These are phyloP conservation scores for Pseudomyrmex sp. DNA, from an alignment of 1,140 invertebrate species.

Conservation along the genomic window DNA sequence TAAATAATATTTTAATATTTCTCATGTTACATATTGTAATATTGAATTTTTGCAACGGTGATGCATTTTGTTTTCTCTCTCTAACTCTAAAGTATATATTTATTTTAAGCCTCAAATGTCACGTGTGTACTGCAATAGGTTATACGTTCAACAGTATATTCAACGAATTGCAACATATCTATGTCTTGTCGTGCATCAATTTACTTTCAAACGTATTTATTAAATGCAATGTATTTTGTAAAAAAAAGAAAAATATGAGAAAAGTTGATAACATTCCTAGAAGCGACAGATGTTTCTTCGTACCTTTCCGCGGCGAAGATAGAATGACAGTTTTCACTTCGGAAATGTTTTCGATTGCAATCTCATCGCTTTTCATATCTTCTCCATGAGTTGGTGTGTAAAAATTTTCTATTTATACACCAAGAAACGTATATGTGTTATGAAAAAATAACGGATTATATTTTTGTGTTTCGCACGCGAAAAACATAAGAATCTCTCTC, in stretches of 20 bases:
- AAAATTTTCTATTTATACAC: conserved; percentile 6
- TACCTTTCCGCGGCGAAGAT: conserved; percentile 47
- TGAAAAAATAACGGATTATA: background rate
- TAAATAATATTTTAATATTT: no score
- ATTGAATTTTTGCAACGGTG: no score
- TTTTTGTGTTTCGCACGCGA: background rate
- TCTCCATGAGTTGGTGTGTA: conserved; percentile 23
- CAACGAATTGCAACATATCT: background rate
- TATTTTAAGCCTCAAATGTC: no score
- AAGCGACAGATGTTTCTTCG: background rate
- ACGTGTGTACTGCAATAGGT: background rate
- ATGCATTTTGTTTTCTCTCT: no score
- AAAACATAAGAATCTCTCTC: conserved; percentile 50
- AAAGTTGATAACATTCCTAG: background rate
- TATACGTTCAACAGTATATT: conserved; percentile 9
- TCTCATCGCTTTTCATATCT: conserved; percentile 55
- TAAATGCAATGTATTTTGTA: background rate
- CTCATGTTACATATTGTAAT: no score
- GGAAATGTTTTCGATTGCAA: background rate
- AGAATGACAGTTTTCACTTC: conserved; percentile 34
- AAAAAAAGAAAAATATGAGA: background rate
- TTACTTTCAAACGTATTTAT: background rate
- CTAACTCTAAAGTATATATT: no score
- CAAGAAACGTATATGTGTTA: background rate
- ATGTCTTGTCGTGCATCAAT: background rate